These are phyloP conservation scores for Eidolon dupreanum DNA, from an alignment of 2,797 vertebrate genomes.

Conservation along the genomic window DNA sequence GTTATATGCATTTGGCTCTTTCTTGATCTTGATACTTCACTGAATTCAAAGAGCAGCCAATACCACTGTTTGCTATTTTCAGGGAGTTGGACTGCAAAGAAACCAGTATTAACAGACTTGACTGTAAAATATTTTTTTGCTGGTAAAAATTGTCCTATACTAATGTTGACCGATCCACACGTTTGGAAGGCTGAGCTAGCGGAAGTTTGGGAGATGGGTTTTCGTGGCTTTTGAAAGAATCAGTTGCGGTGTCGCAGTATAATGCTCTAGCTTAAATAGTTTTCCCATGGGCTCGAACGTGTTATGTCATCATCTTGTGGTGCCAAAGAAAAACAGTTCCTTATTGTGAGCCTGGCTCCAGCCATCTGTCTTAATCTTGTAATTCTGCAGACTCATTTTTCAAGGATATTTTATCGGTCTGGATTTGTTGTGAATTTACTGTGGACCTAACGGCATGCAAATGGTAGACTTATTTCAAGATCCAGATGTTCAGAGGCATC, in stretches of 20 bases:
- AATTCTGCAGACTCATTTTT: background rate
- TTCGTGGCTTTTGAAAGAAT: background rate
- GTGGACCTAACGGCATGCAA: background rate
- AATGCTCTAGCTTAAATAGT: background rate
- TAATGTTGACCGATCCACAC: background rate
- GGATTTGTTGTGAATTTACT: background rate
- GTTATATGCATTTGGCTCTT: constrained; percentile 29
- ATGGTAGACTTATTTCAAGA: background rate
- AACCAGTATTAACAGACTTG: background rate
- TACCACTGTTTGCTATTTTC: background rate
- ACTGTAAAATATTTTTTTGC: background rate
- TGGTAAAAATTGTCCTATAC: background rate
- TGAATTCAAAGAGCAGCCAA: background rate
- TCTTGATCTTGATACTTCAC: background rate
- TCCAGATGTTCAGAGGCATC: background rate
- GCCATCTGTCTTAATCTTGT: background rate
- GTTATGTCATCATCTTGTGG: background rate
- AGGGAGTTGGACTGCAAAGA: background rate
- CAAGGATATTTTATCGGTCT: background rate
- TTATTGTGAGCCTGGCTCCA: background rate
- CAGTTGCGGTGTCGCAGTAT: no score
- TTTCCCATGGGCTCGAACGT: background rate
- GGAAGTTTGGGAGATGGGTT: background rate
- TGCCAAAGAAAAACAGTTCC: constrained; percentile 13
- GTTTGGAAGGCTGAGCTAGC: background rate